A percentile compares a stretch with the other conserved stretches of the same genome.
Conservation (phyloP, 2,888 invertebrate genomes). For the Hecatera dysodea region DNA sequence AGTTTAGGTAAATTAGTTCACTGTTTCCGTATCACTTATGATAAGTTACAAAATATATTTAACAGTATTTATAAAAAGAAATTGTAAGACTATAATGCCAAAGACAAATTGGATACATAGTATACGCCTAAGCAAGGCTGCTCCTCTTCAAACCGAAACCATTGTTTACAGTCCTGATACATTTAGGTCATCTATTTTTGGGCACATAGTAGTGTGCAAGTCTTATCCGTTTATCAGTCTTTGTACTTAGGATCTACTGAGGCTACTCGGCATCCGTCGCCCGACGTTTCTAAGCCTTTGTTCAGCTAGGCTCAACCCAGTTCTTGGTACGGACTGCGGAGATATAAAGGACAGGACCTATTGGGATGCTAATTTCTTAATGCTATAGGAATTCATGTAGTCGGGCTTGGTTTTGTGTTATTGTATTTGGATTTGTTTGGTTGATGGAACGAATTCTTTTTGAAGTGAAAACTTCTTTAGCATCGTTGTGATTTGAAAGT, state of each 20-base stretch:
- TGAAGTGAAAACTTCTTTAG: too few species aligned
- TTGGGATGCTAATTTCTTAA: conserved; percentile 50
- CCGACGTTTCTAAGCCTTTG: conserved; percentile 56
- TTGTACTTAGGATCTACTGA: conserved; percentile 55
- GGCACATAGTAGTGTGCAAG: conserved; percentile 17
- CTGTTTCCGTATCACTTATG: too few species aligned
- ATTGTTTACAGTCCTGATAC: conserved; percentile 4
- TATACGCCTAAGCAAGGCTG: not conserved
- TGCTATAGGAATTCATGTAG: not conserved
- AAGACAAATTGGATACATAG: too few species aligned
- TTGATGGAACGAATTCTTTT: not conserved
- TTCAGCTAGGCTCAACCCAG: conserved; percentile 49
- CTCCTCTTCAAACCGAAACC: not conserved
- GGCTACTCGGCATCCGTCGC: conserved; percentile 31
- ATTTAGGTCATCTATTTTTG: conserved; percentile 26
- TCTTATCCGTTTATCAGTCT: conserved; percentile 56
- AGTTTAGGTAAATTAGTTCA: too few species aligned
- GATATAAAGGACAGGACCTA: conserved; percentile 22
- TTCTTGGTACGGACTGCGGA: conserved; percentile 21
- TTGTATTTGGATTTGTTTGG: not conserved
- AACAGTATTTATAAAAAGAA: too few species aligned
- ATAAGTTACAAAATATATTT: too few species aligned
- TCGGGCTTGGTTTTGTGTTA: not conserved
- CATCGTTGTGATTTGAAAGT: too few species aligned
- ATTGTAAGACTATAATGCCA: too few species aligned